These are phyloP conservation scores for Gymnosoma rotundatum DNA, from an alignment of 2,888 invertebrate species.

Conservation along the genomic window DNA sequence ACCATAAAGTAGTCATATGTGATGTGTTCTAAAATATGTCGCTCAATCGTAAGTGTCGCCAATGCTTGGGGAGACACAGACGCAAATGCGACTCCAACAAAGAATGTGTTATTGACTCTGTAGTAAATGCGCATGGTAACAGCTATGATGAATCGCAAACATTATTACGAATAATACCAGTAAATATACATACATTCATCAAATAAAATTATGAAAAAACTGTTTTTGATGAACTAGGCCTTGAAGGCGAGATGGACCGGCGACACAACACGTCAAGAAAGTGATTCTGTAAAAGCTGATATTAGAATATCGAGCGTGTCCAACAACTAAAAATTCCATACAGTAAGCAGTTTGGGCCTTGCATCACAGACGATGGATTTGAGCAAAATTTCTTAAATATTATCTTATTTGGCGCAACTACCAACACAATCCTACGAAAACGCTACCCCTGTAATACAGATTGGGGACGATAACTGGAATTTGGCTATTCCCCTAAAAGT, in stretches of 20 bases:
- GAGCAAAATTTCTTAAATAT: no score
- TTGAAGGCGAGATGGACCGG: constrained; percentile 28
- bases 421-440: neutral
- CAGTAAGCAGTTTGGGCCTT: no score
- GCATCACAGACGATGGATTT: no score
- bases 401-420: neutral
- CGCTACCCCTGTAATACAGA: constrained; percentile 20
- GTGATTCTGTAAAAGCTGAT: constrained; percentile 8
- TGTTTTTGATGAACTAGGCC: constrained; percentile 5
- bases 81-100: constrained; percentile 37
- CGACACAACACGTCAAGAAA: constrained; percentile 14
- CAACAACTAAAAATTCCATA: no score
- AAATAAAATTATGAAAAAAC: neutral
- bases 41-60: constrained; percentile 16
- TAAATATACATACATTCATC: no score
- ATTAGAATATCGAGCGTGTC: neutral
- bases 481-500: constrained; percentile 41
- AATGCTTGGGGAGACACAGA: constrained; percentile 49
- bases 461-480: constrained; percentile 37
- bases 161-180: no score
- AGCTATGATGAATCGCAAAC: neutral
- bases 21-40: neutral
- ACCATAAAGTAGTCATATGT: neutral
- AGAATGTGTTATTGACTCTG: neutral
- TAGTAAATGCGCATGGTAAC: constrained; percentile 38